Conservation (phyloP, 2,113 vertebrate species). For the Brevimyrus niger region DNA sequence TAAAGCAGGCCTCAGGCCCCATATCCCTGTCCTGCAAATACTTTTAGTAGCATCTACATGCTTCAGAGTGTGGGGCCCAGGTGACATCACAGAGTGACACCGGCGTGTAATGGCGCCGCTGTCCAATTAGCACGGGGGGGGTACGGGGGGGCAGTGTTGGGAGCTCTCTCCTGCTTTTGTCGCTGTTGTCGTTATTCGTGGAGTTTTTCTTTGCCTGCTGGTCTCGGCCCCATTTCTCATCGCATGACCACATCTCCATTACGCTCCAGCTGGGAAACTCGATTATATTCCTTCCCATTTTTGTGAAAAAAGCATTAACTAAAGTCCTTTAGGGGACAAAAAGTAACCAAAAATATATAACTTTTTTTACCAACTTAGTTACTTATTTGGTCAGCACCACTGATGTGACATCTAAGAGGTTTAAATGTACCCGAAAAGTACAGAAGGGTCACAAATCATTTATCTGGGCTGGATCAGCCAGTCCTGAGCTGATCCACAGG, state of each 20-base stretch:
- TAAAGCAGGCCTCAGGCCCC: neutral
- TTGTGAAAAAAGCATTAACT: neutral
- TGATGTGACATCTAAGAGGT: neutral
- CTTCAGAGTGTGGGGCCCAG: neutral
- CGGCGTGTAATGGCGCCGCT: neutral
- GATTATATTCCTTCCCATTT: neutral
- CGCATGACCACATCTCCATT: neutral
- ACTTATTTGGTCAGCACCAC: neutral
- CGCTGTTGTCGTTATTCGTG: neutral
- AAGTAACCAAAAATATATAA: neutral
- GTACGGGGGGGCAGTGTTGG: neutral
- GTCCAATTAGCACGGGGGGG: neutral
- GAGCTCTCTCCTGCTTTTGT: neutral
- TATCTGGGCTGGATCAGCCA: neutral
- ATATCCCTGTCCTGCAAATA: neutral
- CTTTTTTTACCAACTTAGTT: neutral
- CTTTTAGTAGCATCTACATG: conserved; percentile 11
- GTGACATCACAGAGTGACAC: neutral
- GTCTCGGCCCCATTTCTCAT: neutral
- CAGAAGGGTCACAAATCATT: neutral
- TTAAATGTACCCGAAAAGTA: neutral
- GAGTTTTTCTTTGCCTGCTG: neutral
- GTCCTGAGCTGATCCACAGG: too few relatives aligned
- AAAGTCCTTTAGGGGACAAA: neutral
- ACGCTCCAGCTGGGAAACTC: neutral